A percentile compares a stretch with the other conserved stretches of the same genome.
Evolutionary conservation across 2,888 invertebrate genomes (phyloP).

Genomic region (Noctua fimbriata): DNA sequence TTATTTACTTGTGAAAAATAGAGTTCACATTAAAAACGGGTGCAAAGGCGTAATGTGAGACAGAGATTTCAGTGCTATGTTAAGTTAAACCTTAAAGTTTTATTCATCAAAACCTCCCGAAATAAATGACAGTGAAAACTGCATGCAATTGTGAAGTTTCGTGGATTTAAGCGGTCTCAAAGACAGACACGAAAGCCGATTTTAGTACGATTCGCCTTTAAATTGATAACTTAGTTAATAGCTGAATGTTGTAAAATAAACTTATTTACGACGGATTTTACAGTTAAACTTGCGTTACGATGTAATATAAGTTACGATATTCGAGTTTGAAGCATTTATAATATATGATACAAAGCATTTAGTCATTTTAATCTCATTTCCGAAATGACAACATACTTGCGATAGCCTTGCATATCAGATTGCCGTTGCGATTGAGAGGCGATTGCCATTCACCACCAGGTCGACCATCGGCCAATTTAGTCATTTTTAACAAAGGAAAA

Average conservation of each 20-base stretch:
- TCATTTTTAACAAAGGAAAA: too few relatives aligned
- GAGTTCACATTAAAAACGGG: background rate
- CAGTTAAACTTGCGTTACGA: background rate
- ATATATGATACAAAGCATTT: background rate
- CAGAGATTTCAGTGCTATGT: background rate
- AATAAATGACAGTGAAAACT: background rate
- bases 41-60: background rate
- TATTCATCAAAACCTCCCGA: background rate
- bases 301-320: background rate
- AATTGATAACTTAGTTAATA: background rate
- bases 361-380: background rate
- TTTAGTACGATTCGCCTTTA: background rate
- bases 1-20: background rate
- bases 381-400: background rate
- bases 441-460: background rate
- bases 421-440: background rate
- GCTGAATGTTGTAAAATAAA: background rate
- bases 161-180: background rate
- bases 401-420: background rate
- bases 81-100: background rate
- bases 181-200: background rate
- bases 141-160: background rate
- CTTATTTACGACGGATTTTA: background rate
- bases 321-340: background rate
- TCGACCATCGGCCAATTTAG: too few relatives aligned